These are phyloP conservation scores for Leptonema lineaticorne DNA, from an alignment of 1,140 invertebrate species.

Conservation along the genomic window DNA sequence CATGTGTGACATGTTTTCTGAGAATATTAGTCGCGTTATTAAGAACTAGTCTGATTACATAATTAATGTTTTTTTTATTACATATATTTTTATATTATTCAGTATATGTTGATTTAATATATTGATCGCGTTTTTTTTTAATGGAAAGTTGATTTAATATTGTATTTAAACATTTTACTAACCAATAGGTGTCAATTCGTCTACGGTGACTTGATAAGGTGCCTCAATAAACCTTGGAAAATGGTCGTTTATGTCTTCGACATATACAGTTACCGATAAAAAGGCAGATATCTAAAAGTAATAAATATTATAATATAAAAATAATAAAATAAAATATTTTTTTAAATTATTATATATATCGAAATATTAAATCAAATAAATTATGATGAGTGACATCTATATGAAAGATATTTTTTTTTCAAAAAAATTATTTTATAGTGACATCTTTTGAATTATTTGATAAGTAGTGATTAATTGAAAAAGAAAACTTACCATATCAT, in stretches of 20 bases:
- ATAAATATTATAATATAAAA: too few relatives aligned
- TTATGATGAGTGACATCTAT: neutral
- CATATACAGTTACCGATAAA: slow-evolving; percentile 79
- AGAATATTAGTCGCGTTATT: too few relatives aligned
- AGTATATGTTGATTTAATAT: too few relatives aligned
- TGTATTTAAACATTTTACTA: slow-evolving; percentile 44
- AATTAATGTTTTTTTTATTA: too few relatives aligned
- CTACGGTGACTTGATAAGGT: slow-evolving; percentile 75
- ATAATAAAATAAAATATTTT: neutral
- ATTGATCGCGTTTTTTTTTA: too few relatives aligned
- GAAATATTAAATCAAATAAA: too few relatives aligned
- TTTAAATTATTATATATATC: too few relatives aligned
- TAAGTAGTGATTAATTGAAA: neutral
- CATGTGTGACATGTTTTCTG: too few relatives aligned
- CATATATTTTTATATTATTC: too few relatives aligned
- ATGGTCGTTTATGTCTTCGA: slow-evolving; percentile 84
- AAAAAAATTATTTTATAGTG: neutral
- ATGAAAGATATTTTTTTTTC: too few relatives aligned
- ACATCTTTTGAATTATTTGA: slow-evolving; percentile 6
- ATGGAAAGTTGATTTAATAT: too few relatives aligned
- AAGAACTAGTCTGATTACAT: too few relatives aligned
- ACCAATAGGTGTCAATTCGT: slow-evolving; percentile 77
- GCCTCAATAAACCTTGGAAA: slow-evolving; percentile 70
- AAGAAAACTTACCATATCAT: slow-evolving; percentile 59
- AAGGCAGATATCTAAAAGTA: slow-evolving; percentile 68